Base-by-base conservation (phyloP, 2,797 vertebrate genomes). In the Salarias fasciatus region DNA sequence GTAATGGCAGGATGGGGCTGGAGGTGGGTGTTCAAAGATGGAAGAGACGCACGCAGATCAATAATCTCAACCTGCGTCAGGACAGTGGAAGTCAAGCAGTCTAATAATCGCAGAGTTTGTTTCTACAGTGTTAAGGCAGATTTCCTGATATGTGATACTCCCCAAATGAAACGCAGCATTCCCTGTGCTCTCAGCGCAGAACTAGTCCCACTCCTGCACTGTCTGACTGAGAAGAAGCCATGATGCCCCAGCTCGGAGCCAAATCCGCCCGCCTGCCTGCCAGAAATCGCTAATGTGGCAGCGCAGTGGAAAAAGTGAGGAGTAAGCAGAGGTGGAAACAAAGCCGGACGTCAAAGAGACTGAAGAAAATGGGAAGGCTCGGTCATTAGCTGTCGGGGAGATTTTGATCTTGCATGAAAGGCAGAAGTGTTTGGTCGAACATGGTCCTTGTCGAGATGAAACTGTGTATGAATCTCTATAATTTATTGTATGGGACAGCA, bases 1-100 rank as follows among this genome's bases (percentile, higher is more conserved):
- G 6, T 12, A 37, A 46, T 47, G 33, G 58, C 55, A 73, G 43
- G 43, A 53, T 13, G 1, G 6, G 28, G 38, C 28, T 43, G 12
- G 31, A 63, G 15, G 60, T 64, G 50, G 48, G 55, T 45, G 9
- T 52, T 68, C 1, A 15, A 14, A 72, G 42, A 63, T 52, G 14
- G 35, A 57, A 38, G 33, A 64, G 44, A 69, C 59, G 33, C 30
- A 15, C 6, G 53, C 0, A 28, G 13, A 66, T 76, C 33, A 59
- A 64, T 69, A 41, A 28, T 37, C 13, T 43, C 30, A 44, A 46
- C 33, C 12, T 15, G 0, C 30, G 33, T 3, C 6, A 35, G 9
- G 33, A 40, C 13, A 10, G n/a, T 61, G 24, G 10, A 11, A 38
- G 11, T 41, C 38, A 42, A 38, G 5, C 14, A 1, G 0, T 30